These are phyloP conservation scores for Kryptolebias marmoratus DNA, from an alignment of 2,113 vertebrate species.

Conservation along the genomic window DNA sequence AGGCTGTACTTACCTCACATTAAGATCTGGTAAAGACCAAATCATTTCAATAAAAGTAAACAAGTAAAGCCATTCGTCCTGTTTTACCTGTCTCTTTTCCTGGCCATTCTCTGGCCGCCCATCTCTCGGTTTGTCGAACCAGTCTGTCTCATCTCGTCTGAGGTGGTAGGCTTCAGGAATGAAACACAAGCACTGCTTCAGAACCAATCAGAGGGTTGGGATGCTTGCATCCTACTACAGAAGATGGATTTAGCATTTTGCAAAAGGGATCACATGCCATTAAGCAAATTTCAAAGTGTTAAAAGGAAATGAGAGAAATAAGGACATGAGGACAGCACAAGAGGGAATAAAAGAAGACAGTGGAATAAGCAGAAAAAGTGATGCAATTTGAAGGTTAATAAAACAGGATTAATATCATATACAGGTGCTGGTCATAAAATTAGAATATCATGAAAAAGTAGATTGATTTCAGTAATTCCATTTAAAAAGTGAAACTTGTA, in stretches of 20 bases:
- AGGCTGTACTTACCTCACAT: no score
- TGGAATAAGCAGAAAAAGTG: constrained; percentile 23
- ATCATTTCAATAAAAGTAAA: no score
- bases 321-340: neutral
- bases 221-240: constrained; percentile 28
- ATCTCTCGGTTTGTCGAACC: constrained; percentile 97
- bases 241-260: constrained; percentile 13
- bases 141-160: constrained; percentile 95
- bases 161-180: constrained; percentile 95
- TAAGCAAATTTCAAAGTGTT: neutral
- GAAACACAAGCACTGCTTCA: constrained; percentile 73
- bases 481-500: no score
- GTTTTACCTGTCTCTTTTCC: constrained; percentile 87
- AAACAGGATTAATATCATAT: constrained; percentile 23
- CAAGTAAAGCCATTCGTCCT: neutral
- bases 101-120: constrained; percentile 90
- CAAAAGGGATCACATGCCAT: constrained; percentile 13
- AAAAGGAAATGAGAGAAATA: constrained; percentile 1
- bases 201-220: constrained; percentile 68
- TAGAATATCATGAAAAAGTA: no score
- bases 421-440: neutral
- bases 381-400: constrained; percentile 20
- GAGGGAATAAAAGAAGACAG: neutral
- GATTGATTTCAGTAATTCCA: no score
- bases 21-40: no score